phyloP scores from a whole-genome alignment of 2,797 vertebrate species.

The Graptemys geographica region DNA sequence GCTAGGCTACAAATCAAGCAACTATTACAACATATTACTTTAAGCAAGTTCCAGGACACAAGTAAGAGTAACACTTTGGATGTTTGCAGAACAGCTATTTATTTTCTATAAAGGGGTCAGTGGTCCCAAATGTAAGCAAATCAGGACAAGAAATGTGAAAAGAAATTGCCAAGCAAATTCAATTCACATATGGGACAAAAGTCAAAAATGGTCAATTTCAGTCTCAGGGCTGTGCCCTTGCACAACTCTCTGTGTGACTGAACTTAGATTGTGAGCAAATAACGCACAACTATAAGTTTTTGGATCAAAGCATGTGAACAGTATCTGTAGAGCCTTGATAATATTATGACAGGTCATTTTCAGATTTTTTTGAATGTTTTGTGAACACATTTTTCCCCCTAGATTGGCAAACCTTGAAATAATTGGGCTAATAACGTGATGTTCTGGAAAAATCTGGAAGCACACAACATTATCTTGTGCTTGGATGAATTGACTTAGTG shows the following conservation, averaged over 20 bases:
- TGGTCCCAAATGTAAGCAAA: not conserved
- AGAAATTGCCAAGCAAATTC: not conserved
- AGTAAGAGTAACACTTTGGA: not conserved
- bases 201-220: not conserved
- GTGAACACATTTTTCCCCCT: not conserved
- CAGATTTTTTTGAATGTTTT: not conserved
- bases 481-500: not conserved
- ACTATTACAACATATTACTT: not conserved
- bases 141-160: not conserved
- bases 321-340: not conserved
- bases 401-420: not conserved
- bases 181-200: not conserved
- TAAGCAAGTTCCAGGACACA: not conserved
- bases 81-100: not conserved
- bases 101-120: not conserved
- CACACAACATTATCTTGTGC: constrained; percentile 57
- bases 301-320: not conserved
- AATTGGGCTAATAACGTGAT: constrained; percentile 28
- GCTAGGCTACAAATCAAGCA: not conserved
- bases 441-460: not conserved
- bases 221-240: not conserved
- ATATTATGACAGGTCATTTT: not conserved
- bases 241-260: not conserved
- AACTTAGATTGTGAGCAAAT: not conserved
- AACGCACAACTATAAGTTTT: not conserved